phyloP scores from a whole-genome alignment of 2,113 vertebrate genomes.

The Dinomys branickii region DNA sequence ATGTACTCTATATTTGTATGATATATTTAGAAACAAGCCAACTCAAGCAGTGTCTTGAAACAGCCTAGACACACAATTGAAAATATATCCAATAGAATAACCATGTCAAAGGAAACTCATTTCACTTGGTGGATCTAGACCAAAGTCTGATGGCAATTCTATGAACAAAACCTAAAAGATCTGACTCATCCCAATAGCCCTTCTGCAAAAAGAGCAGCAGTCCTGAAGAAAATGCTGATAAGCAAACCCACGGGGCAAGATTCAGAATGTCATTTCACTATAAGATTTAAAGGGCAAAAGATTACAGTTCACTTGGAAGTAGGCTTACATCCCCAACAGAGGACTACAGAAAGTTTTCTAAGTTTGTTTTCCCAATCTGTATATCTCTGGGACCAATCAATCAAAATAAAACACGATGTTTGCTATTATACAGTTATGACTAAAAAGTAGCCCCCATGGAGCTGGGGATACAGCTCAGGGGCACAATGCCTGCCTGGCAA shows the following conservation, averaged over 20 bases:
- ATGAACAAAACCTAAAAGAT: slow-evolving; percentile 63
- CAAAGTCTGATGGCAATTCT: slow-evolving; percentile 35
- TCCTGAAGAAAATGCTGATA: slow-evolving; percentile 52
- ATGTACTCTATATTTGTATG: slow-evolving; percentile 3
- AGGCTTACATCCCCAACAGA: background rate
- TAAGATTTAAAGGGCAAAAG: slow-evolving; percentile 60
- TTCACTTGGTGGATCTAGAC: slow-evolving; percentile 49
- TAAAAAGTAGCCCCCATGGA: background rate
- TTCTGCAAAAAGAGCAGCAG: slow-evolving; percentile 57
- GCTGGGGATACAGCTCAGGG: no score
- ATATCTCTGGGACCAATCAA: background rate
- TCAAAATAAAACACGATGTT: slow-evolving; percentile 22
- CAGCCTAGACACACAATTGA: slow-evolving; percentile 32
- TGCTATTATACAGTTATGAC: background rate
- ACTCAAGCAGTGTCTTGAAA: slow-evolving; percentile 53
- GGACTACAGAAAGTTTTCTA: slow-evolving; percentile 39
- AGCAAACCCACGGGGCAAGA: slow-evolving; percentile 50
- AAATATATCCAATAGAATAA: slow-evolving; percentile 14
- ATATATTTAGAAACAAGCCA: slow-evolving; percentile 58
- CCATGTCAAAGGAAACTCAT: slow-evolving; percentile 32
- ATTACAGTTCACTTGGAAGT: slow-evolving; percentile 16
- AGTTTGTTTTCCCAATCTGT: slow-evolving; percentile 22
- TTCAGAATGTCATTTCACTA: slow-evolving; percentile 41
- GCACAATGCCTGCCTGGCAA: no score
- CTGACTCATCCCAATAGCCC: slow-evolving; percentile 57